Percentiles rank a stretch among this genome's conserved stretches.
Conservation (phyloP, 2,113 vertebrate species). For the Pristiophorus japonicus region DNA sequence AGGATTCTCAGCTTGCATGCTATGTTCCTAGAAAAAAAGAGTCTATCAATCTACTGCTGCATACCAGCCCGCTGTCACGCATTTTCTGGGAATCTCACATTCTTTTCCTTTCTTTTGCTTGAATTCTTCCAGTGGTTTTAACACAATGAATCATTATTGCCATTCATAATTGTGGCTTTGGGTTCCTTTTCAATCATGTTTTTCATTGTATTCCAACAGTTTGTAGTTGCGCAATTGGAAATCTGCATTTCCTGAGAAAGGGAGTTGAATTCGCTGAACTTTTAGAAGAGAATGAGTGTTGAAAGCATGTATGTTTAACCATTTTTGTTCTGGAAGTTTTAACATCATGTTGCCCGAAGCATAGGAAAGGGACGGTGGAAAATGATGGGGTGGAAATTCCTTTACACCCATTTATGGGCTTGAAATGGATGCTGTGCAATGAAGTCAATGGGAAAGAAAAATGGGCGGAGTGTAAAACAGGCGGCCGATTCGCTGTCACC, state of each 20-base stretch:
- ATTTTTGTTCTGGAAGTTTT: not conserved
- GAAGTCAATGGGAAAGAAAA: too few relatives aligned
- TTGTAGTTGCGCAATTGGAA: not conserved
- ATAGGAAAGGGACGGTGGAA: not conserved
- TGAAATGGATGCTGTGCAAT: not conserved
- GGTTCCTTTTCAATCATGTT: not conserved
- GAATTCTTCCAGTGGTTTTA: not conserved
- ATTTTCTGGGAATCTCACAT: conserved; percentile 35
- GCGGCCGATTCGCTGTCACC: not conserved
- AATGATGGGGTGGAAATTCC: not conserved
- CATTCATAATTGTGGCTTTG: conserved; percentile 17
- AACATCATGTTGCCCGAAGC: not conserved
- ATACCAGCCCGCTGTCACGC: not conserved
- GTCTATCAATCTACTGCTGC: conserved; percentile 11
- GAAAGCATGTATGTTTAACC: not conserved
- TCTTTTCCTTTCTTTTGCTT: not conserved
- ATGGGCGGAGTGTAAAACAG: not conserved
- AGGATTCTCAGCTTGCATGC: conserved; percentile 31
- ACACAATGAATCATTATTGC: conserved; percentile 31
- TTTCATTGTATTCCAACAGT: not conserved
- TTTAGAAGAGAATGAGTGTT: not conserved
- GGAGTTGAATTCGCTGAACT: too few relatives aligned
- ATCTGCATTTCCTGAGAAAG: not conserved
- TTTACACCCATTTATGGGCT: not conserved
- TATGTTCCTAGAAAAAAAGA: conserved; percentile 1